Conservation (phyloP, 2,888 invertebrate species). For the Lycaena phlaeas region DNA sequence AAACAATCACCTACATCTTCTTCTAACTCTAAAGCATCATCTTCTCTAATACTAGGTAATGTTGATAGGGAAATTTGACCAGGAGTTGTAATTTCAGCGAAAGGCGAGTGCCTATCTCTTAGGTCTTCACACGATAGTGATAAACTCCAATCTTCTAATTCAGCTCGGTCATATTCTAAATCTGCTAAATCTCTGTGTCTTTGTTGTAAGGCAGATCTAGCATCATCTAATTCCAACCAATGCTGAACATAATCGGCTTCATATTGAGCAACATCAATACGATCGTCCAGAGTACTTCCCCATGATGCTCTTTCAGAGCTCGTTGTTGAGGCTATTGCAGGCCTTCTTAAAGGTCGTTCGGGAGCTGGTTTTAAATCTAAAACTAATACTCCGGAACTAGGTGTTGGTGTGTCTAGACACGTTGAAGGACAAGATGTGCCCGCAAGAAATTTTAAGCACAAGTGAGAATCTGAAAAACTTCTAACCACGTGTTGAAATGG, state of each 20-base stretch:
- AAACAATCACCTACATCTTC: conserved; percentile 82
- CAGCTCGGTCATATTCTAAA: conserved; percentile 82
- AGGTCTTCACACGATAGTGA: conserved; percentile 81
- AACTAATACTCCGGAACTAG: conserved; percentile 75
- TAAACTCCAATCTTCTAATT: conserved; percentile 85
- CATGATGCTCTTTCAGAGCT: conserved; percentile 70
- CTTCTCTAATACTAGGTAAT: conserved; percentile 82
- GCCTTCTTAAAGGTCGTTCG: conserved; percentile 73
- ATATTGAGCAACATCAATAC: conserved; percentile 74
- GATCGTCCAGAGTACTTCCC: conserved; percentile 74
- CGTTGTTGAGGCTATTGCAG: conserved; percentile 67
- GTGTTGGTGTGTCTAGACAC: conserved; percentile 72
- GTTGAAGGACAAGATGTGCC: conserved; percentile 69
- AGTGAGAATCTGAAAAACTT: conserved; percentile 82
- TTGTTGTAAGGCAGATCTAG: conserved; percentile 78
- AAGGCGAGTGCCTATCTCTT: conserved; percentile 66
- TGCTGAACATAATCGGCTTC: conserved; percentile 84
- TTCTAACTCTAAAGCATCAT: conserved; percentile 80
- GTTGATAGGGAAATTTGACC: conserved; percentile 77
- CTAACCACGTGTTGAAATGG: conserved; percentile 83
- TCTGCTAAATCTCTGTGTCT: conserved; percentile 79
- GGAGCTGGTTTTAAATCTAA: conserved; percentile 72
- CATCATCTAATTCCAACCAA: conserved; percentile 82
- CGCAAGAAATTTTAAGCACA: conserved; percentile 79
- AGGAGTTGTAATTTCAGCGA: conserved; percentile 70